phyloP scores from a whole-genome alignment of 2,888 invertebrate species.

The Xestia ashworthii region DNA sequence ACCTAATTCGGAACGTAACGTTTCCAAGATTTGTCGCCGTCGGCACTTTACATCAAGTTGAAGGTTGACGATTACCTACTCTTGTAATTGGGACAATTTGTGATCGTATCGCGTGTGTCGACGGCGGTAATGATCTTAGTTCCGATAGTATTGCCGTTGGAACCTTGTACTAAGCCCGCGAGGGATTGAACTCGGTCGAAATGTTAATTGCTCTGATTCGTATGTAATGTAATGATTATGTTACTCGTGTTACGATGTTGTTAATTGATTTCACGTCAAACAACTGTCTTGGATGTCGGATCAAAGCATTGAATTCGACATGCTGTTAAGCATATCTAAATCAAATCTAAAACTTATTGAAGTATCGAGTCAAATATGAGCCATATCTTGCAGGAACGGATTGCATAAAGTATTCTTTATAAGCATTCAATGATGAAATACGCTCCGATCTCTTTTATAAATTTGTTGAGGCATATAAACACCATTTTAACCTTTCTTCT shows the following conservation, averaged over 20 bases:
- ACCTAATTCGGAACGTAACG: slow-evolving; percentile 34
- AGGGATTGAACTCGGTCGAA: slow-evolving; percentile 22
- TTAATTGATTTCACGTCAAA: slow-evolving; percentile 35
- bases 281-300: not conserved
- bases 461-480: slow-evolving; percentile 5
- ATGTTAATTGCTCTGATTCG: slow-evolving; percentile 8
- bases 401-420: not conserved
- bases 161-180: slow-evolving; percentile 37
- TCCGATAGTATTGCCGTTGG: slow-evolving; percentile 20
- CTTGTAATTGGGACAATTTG: slow-evolving; percentile 68
- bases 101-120: slow-evolving; percentile 63
- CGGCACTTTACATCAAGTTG: slow-evolving; percentile 63
- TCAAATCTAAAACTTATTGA: slow-evolving; percentile 8
- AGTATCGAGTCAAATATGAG: not conserved
- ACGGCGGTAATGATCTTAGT: slow-evolving; percentile 49
- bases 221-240: slow-evolving; percentile 32
- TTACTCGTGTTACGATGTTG: slow-evolving; percentile 6
- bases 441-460: not conserved
- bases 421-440: not conserved
- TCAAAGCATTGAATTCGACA: slow-evolving; percentile 1
- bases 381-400: not conserved
- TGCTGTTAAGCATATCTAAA: slow-evolving; percentile 1
- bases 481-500: not conserved
- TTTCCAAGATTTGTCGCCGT: slow-evolving; percentile 51
- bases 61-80: slow-evolving; percentile 66